Conservation (phyloP, 30 jellyfish, hydroid and myxozoan genomes). For the Cassiopea andromeda region DNA sequence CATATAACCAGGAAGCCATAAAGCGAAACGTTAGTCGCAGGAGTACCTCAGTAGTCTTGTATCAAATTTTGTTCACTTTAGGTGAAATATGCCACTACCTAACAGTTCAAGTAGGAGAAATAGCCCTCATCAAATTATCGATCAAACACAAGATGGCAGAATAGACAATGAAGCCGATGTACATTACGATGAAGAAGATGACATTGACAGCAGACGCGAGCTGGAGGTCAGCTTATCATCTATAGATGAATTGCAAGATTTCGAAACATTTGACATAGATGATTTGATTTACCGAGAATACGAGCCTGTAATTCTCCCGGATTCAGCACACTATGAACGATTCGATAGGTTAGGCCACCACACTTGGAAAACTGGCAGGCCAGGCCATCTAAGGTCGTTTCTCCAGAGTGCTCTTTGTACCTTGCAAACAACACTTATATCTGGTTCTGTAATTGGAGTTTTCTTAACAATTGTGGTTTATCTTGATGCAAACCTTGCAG, state of each 20-base stretch:
- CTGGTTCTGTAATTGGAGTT: slow-evolving; percentile 54
- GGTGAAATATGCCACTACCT: no score
- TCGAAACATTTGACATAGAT: slow-evolving; percentile 41
- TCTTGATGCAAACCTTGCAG: slow-evolving; percentile 60
- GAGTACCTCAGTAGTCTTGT: no score
- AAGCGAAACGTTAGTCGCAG: no score
- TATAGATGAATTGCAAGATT: slow-evolving; percentile 57
- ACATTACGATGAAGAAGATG: not conserved
- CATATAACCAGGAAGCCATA: not conserved
- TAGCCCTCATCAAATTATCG: not conserved
- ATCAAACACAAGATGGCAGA: not conserved
- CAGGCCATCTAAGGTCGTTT: slow-evolving; percentile 36
- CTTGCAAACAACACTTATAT: slow-evolving; percentile 48
- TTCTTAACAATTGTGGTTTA: slow-evolving; percentile 31
- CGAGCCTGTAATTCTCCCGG: slow-evolving; percentile 48
- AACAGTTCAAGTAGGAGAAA: not conserved
- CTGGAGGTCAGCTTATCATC: slow-evolving; percentile 57
- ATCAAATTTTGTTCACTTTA: no score
- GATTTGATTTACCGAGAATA: slow-evolving; percentile 68
- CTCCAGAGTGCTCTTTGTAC: slow-evolving; percentile 31
- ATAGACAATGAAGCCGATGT: not conserved
- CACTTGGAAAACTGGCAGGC: slow-evolving; percentile 74
- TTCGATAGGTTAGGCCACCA: slow-evolving; percentile 66
- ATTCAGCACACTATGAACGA: slow-evolving; percentile 39
- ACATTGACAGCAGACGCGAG: slow-evolving; percentile 29